These are phyloP conservation scores for Nephrotoma flavescens DNA, from an alignment of 2,888 invertebrate genomes.

Conservation along the genomic window DNA sequence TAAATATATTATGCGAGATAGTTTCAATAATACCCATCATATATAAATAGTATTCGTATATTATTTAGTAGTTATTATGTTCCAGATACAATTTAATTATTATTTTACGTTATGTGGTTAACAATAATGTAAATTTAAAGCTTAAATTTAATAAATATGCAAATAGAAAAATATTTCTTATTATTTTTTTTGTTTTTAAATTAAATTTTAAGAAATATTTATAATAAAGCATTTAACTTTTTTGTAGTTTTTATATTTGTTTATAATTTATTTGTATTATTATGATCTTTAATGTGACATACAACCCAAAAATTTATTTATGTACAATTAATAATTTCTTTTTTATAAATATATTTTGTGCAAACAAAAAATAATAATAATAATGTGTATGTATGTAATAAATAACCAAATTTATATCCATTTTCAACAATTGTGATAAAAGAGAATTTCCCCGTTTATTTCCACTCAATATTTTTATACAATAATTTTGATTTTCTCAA, in stretches of 20 bases:
- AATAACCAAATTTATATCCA: not conserved
- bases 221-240: not conserved
- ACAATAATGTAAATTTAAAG: not conserved
- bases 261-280: not conserved
- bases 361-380: not conserved
- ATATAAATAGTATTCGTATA: not conserved
- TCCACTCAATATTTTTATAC: not conserved
- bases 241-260: not conserved
- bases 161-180: not conserved
- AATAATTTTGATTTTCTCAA: not conserved
- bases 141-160: not conserved
- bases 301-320: not conserved
- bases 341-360: not conserved
- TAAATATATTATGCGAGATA: not conserved
- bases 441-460: not conserved
- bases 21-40: not conserved
- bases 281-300: not conserved
- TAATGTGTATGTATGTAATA: not conserved
- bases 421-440: not conserved
- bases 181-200: not conserved
- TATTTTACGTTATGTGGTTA: not conserved
- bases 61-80: not conserved
- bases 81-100: not conserved
- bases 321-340: not conserved
- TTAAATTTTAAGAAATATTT: not conserved